phyloP scores from a whole-genome alignment of 2,888 invertebrate genomes.

The Polydrusus pterygomalis region DNA sequence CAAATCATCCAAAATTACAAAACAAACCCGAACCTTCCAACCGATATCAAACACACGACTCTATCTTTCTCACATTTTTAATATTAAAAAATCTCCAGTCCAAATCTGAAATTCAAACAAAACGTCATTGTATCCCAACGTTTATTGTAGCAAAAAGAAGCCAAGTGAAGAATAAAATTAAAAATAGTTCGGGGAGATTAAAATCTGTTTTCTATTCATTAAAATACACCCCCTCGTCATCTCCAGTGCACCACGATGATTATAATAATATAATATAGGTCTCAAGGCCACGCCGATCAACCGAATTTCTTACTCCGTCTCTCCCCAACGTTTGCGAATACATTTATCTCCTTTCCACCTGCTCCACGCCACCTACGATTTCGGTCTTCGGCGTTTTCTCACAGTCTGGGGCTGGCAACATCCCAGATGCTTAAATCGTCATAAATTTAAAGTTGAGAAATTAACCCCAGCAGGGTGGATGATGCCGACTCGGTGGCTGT shows the following conservation, averaged over 20 bases:
- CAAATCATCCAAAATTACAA: not conserved
- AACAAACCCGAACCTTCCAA: not conserved
- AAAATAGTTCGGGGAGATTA: constrained; percentile 57
- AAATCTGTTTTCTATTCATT: constrained; percentile 61
- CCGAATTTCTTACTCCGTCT: constrained; percentile 59
- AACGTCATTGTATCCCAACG: constrained; percentile 35
- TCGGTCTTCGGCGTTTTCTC: constrained; percentile 48
- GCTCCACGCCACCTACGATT: constrained; percentile 52
- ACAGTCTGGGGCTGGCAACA: constrained; percentile 54
- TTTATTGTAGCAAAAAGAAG: constrained; percentile 31
- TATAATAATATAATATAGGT: constrained; percentile 55
- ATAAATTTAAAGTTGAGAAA: constrained; percentile 55
- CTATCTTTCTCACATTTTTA: constrained; percentile 28
- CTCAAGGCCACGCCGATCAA: constrained; percentile 59
- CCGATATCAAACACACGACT: constrained; percentile 18
- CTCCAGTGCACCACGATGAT: constrained; percentile 52
- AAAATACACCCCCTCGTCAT: constrained; percentile 56
- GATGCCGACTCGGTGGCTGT: constrained; percentile 47
- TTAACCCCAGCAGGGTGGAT: constrained; percentile 55
- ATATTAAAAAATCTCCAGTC: constrained; percentile 10
- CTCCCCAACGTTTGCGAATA: constrained; percentile 30
- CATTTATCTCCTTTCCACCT: constrained; percentile 49
- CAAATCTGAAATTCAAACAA: constrained; percentile 36
- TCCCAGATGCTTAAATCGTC: constrained; percentile 54
- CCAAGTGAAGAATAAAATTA: constrained; percentile 46